Conservation (phyloP, 2,113 vertebrate species). For the Dipodomys merriami region DNA sequence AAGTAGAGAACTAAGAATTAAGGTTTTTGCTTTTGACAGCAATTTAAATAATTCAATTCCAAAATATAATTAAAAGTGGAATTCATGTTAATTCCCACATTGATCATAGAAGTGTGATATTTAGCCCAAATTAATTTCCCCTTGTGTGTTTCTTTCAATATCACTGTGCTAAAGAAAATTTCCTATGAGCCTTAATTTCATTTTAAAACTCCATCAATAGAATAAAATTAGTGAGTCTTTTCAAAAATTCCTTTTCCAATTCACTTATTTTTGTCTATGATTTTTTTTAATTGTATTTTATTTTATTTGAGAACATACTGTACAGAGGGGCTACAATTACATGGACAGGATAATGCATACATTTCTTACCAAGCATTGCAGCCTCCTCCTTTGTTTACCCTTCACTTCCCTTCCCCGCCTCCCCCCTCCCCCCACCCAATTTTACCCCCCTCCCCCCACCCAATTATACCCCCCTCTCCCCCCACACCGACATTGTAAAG, state of each 20-base stretch:
- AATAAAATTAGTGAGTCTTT: neutral
- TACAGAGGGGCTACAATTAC: too few species aligned
- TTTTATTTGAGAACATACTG: too few species aligned
- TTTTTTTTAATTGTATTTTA: too few species aligned
- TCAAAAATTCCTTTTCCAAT: neutral
- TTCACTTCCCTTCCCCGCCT: too few species aligned
- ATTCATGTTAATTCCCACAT: neutral
- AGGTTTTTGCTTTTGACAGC: neutral
- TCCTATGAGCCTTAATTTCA: neutral
- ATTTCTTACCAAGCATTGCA: too few species aligned
- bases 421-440: too few species aligned
- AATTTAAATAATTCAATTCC: conserved; percentile 19
- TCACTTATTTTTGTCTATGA: neutral
- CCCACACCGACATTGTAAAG: too few species aligned
- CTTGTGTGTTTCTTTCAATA: neutral
- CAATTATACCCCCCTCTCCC: too few species aligned
- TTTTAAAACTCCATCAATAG: neutral
- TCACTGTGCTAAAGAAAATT: neutral
- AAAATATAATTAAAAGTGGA: conserved; percentile 15
- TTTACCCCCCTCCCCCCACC: too few species aligned
- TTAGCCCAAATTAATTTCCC: neutral
- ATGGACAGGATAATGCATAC: too few species aligned
- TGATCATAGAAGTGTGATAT: neutral
- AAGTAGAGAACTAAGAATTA: neutral
- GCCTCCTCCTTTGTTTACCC: too few species aligned